Conservation (phyloP, 2,113 vertebrate species). For the Catharus bicknelli region DNA sequence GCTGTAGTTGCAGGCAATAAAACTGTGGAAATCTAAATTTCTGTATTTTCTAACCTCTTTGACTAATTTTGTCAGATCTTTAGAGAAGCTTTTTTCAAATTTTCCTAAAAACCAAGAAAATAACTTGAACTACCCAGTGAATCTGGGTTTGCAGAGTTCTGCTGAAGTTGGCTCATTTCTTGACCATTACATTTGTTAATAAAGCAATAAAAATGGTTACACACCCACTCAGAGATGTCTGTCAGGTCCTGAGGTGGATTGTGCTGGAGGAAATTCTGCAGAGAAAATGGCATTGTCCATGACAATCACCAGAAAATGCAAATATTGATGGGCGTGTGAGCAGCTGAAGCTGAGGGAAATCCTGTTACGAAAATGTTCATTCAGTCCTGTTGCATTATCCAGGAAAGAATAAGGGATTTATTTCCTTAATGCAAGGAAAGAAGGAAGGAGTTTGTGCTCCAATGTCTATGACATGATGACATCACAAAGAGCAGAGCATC, state of each 20-base stretch:
- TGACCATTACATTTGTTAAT: neutral
- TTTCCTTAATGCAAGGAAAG: neutral
- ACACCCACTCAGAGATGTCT: neutral
- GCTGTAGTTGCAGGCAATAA: neutral
- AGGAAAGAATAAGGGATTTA: neutral
- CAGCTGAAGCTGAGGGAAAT: neutral
- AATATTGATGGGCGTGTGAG: neutral
- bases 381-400: neutral
- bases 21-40: neutral
- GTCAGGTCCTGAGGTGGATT: neutral
- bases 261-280: neutral
- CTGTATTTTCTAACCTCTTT: neutral
- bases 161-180: neutral
- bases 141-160: neutral
- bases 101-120: neutral
- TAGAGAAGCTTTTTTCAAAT: neutral
- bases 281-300: neutral
- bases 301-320: neutral
- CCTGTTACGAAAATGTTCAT: neutral
- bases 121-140: neutral
- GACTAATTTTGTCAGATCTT: neutral
- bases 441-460: neutral
- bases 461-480: rapidly evolving
- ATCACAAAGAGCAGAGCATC: neutral
- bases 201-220: neutral